phyloP scores from a whole-genome alignment of 2,113 vertebrate genomes.

The Takifugu bimaculatus region DNA sequence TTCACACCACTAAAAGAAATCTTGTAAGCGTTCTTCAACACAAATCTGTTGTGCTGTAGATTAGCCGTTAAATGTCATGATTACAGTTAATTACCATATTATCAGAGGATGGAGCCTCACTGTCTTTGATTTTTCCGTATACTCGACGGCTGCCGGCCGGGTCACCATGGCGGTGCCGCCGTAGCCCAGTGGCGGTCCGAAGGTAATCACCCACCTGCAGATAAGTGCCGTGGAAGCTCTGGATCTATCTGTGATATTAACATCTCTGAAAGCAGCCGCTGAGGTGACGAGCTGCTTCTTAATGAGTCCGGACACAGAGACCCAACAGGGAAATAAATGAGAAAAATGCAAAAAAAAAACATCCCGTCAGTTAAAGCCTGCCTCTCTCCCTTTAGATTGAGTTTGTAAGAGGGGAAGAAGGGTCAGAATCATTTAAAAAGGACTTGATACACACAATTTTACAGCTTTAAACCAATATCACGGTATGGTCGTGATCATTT shows the following conservation, averaged over 20 bases:
- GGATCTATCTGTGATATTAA: slow-evolving; percentile 53
- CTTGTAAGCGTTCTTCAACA: slow-evolving; percentile 17
- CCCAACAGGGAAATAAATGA: slow-evolving; percentile 51
- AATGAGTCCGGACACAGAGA: slow-evolving; percentile 54
- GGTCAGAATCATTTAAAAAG: not conserved
- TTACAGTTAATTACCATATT: slow-evolving; percentile 28
- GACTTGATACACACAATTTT: not conserved
- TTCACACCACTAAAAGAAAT: slow-evolving; percentile 1
- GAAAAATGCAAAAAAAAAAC: slow-evolving; percentile 46
- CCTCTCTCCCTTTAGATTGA: slow-evolving; percentile 12
- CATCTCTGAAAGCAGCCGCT: slow-evolving; percentile 46
- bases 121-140: slow-evolving; percentile 16
- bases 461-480: no score
- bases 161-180: slow-evolving; percentile 26
- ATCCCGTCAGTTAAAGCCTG: slow-evolving; percentile 10
- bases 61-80: slow-evolving; percentile 25
- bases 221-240: slow-evolving; percentile 44
- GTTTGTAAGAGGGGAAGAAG: slow-evolving; percentile 27
- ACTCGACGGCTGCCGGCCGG: slow-evolving; percentile 16
- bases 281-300: slow-evolving; percentile 41
- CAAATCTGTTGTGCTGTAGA: slow-evolving; percentile 5
- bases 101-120: slow-evolving; percentile 11
- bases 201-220: slow-evolving; percentile 61
- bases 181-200: slow-evolving; percentile 33
- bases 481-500: no score